phyloP scores from a whole-genome alignment of 2,888 invertebrate species.

The Limnephilus lunatus region DNA sequence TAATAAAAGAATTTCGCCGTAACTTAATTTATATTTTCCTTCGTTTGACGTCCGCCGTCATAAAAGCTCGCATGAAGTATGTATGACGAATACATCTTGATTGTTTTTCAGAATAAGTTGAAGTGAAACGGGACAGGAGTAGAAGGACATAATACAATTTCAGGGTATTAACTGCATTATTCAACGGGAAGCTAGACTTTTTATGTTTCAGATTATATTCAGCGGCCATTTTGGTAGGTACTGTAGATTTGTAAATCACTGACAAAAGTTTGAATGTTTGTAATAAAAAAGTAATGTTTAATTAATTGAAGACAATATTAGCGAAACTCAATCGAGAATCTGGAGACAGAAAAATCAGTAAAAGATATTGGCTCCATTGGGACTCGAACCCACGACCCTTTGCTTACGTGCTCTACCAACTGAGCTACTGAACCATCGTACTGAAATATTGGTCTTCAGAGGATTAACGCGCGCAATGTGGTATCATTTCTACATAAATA shows the following conservation, averaged over 20 bases:
- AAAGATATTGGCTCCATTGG: too few relatives aligned
- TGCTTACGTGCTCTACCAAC: too few relatives aligned
- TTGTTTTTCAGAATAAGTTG: slow-evolving; percentile 6
- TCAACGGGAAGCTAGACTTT: neutral
- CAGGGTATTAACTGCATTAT: slow-evolving; percentile 18
- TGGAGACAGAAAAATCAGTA: too few relatives aligned
- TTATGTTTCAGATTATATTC: neutral
- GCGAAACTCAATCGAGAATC: too few relatives aligned
- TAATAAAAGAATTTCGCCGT: neutral
- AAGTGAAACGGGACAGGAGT: neutral
- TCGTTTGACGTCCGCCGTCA: neutral
- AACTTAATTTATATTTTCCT: slow-evolving; percentile 2
- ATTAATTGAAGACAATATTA: too few relatives aligned
- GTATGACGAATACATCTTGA: neutral
- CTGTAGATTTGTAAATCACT: neutral
- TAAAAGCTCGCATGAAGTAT: slow-evolving; percentile 3
- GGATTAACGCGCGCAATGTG: too few relatives aligned
- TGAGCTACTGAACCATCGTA: too few relatives aligned
- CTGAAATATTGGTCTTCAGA: too few relatives aligned
- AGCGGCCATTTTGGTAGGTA: neutral
- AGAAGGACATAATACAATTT: neutral
- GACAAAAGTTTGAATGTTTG: neutral
- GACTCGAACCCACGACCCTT: too few relatives aligned
- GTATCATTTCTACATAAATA: too few relatives aligned
- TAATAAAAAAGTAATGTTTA: too few relatives aligned